phyloP scores from a whole-genome alignment of 2,888 invertebrate species.

The Pinctada fucata region DNA sequence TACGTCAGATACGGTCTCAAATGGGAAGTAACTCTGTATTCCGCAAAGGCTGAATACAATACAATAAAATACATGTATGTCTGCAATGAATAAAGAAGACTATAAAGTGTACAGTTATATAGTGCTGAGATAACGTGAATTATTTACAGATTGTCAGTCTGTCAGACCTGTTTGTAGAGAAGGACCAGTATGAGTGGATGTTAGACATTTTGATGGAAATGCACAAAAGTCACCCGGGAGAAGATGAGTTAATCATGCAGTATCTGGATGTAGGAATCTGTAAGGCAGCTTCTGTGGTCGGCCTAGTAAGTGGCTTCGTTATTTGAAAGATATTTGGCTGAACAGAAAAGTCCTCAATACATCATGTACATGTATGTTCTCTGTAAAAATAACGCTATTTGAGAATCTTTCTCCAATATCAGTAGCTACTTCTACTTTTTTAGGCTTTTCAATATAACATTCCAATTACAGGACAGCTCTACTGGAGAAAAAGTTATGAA shows the following conservation, averaged over 20 bases:
- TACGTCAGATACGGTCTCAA: too few species aligned
- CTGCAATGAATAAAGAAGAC: too few species aligned
- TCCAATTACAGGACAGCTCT: conserved; percentile 76
- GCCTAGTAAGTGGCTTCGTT: conserved; percentile 76
- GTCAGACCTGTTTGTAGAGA: conserved; percentile 85
- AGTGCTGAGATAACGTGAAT: neutral
- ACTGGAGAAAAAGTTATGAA: conserved; percentile 82
- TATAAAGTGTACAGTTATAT: too few species aligned
- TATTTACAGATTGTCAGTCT: conserved; percentile 81
- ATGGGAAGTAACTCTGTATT: too few species aligned
- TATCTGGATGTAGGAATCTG: conserved; percentile 84
- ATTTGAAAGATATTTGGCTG: too few species aligned
- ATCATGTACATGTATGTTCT: too few species aligned
- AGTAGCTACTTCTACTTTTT: too few species aligned
- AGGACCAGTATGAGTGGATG: conserved; percentile 88
- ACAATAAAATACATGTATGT: too few species aligned
- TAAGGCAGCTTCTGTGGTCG: conserved; percentile 84
- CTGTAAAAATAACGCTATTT: neutral
- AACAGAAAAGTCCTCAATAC: too few species aligned
- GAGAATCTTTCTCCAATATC: neutral
- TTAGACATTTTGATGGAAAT: conserved; percentile 84
- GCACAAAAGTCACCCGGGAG: conserved; percentile 82
- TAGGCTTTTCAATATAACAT: too few species aligned
- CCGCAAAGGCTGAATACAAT: too few species aligned
- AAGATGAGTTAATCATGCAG: conserved; percentile 87